phyloP scores from a whole-genome alignment of 2,888 invertebrate genomes.

The Gymnosoma rotundatum region DNA sequence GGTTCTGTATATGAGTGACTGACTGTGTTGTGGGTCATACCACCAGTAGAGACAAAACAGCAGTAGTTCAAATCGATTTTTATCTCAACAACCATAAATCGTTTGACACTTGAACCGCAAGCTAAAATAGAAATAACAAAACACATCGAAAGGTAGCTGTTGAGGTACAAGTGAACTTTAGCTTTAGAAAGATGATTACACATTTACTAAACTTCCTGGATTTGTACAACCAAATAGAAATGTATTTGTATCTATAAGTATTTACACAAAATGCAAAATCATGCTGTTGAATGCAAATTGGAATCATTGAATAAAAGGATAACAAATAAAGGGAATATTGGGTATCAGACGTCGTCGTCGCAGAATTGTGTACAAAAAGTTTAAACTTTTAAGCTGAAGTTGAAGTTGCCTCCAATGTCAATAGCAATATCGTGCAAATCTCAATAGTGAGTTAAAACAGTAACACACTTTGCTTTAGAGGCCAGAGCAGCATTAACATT shows the following conservation, averaged over 20 bases:
- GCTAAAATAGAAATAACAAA: conserved; percentile 71
- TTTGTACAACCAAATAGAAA: neutral
- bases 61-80: conserved; percentile 78
- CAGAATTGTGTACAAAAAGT: neutral
- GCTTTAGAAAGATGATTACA: conserved; percentile 23
- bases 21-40: conserved; percentile 53
- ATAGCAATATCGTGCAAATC: conserved; percentile 51
- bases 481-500: conserved; percentile 9
- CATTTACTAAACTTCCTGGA: conserved; percentile 55
- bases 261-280: neutral
- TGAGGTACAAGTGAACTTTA: conserved; percentile 2
- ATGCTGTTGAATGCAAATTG: conserved; percentile 3
- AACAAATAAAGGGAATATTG: neutral
- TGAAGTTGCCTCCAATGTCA: conserved; percentile 57
- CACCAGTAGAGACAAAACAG: conserved; percentile 60
- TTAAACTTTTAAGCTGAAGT: conserved; percentile 14
- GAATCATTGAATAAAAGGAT: neutral
- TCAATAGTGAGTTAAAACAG: conserved; percentile 46
- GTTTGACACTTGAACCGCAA: conserved; percentile 77
- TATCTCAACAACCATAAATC: conserved; percentile 79
- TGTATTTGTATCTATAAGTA: neutral
- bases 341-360: neutral
- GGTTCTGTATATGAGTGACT: neutral
- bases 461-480: conserved; percentile 1
- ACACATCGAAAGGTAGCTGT: neutral